Evolutionary conservation across 2,797 vertebrate species (phyloP), one percentile per base, ranked within the genome.

Genomic region (Eupleurogrammus muticus): DNA sequence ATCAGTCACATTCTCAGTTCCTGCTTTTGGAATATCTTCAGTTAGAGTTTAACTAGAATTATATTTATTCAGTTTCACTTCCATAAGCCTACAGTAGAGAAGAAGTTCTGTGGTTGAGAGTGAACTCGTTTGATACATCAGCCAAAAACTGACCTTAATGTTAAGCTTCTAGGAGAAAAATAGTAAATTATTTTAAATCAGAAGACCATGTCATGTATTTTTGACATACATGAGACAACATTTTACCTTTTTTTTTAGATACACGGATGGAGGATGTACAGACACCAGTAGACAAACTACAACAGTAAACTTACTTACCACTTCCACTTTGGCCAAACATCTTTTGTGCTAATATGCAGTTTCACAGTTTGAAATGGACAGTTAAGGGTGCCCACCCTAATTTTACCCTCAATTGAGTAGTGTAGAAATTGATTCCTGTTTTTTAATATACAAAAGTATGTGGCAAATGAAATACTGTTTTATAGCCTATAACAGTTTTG

Each of bases 21-120:
- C 60, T 58, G 76, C 48, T 81, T 70, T 51, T 8, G 2, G 19
- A 44, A 19, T 1, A 3, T 32, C 35, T 32, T 72, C 3, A 34
- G 5, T 53, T 50, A 51, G 53, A 70, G 19, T 35, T 73, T 73
- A 46, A 46, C 19, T 32, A 23, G 2, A 36, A 21, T n/a, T 11
- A 36, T 16, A 49, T 59, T 47, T 57, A 47, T 67, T 60, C 24
- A 1, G 46, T 76, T 75, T 84, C 60, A 78, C 77, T 88, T 90
- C 84, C 81, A 74, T 32, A 66, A 54, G 55, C 67, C 28, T 47
- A 13, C 17, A 23, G 9, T n/a, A 8, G 12, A 66, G 12, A 14
- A 20, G 20, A 8, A 42, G 16, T 9, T 53, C 14, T 44, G 0
- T 21, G n/a, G 24, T 36, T 11, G 2, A 8, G 24, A 48, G 9